Base-by-base conservation (phyloP, 2,797 vertebrate genomes). In the Siniperca undulata region DNA sequence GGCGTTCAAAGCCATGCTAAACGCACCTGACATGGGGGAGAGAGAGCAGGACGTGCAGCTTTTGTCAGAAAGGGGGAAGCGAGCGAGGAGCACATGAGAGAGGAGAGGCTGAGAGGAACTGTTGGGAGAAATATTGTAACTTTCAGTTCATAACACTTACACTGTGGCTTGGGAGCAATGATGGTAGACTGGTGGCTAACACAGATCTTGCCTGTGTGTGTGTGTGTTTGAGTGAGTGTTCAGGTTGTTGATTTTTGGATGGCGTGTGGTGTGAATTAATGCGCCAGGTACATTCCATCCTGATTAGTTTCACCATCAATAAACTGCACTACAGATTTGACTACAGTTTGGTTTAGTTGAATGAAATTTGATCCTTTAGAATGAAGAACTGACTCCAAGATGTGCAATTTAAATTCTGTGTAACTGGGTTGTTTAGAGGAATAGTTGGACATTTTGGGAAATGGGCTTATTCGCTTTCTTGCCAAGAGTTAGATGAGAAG, bases 1-100 rank as follows among this genome's bases (percentile, higher is more conserved):
- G 86, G 87, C 79, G 89, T 95, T 96, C 95, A 96, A 96, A 96
- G 95, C 91, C 93, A 93, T 95, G 94, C 91, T 95, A 96, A 96
- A 95, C 40, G 94, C 89, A 93, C 92, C 94, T 94, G 94, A 93
- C 93, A 69, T 85, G 78, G 82, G 84, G 84, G 90, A 85, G 88
- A 86, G 85, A 77, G 81, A 86, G 86, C 38, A 46, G 92, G 91
- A 90, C 81, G 85, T 88, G 93, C 84, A 77, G 89, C 85, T 90
- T 90, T 91, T 89, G 89, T 91, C 90, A 91, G 94, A 91, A 80
- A 5, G 58, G 78, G 67, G 67, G 42, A 0, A 66, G 74, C 66
- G 83, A 62, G 70, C 2, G 55, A 86, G 78, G 64, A 55, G 62
- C 53, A 59, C 60, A 66, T 19, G 61, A 81, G 80, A 76, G 61